Conservation (phyloP, 2,888 invertebrate genomes). For the Crematogaster levior region DNA sequence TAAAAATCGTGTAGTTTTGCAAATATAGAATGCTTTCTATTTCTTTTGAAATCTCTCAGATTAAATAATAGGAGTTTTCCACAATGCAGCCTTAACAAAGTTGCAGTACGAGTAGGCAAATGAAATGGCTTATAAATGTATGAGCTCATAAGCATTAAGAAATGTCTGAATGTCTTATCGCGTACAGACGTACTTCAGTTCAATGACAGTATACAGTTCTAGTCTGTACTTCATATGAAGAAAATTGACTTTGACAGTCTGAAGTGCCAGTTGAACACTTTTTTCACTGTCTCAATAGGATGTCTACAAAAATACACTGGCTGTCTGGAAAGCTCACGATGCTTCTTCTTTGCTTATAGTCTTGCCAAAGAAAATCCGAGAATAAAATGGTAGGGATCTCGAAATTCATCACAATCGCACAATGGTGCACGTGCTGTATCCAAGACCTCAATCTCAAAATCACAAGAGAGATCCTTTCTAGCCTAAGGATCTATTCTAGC, state of each 20-base stretch:
- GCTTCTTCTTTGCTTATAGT: not conserved
- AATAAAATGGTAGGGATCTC: not conserved
- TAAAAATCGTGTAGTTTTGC: not conserved
- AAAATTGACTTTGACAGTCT: slow-evolving; percentile 68
- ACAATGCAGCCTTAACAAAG: not conserved
- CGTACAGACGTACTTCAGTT: slow-evolving; percentile 20
- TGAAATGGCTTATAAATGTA: slow-evolving; percentile 14
- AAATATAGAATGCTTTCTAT: not conserved
- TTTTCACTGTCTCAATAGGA: slow-evolving; percentile 63
- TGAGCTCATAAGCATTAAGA: not conserved
- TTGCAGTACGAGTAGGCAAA: not conserved
- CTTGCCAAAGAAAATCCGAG: not conserved
- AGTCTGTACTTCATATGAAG: slow-evolving; percentile 56
- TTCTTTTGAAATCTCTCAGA: not conserved
- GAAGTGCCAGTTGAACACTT: slow-evolving; percentile 59
- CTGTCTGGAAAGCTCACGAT: slow-evolving; percentile 7
- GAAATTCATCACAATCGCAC: not conserved
- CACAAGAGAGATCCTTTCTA: not conserved
- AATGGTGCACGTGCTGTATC: not conserved
- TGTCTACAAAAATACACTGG: slow-evolving; percentile 61
- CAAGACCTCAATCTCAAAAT: not conserved
- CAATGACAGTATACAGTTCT: slow-evolving; percentile 63
- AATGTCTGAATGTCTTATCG: not conserved
- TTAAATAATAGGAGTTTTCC: not conserved
- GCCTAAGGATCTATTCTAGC: not conserved